Evolutionary conservation across 2,888 invertebrate genomes (phyloP).

Genomic region (Julus scandinavius): DNA sequence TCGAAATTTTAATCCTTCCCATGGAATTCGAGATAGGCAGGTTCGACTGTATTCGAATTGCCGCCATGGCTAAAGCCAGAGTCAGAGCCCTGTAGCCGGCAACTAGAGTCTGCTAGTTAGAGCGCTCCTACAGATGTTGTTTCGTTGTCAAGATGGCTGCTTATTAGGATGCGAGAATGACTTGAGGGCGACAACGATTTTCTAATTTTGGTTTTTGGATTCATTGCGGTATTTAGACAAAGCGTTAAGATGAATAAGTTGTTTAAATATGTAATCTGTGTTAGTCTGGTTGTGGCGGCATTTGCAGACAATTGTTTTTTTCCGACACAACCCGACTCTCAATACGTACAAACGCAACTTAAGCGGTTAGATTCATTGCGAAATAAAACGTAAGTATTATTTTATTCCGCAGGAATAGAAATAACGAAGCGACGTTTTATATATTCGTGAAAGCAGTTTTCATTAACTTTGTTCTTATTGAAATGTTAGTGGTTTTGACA

Average conservation of each 20-base stretch:
- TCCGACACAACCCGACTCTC: neutral
- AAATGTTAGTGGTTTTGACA: too few species aligned
- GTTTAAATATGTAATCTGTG: neutral
- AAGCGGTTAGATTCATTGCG: neutral
- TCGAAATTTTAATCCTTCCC: too few species aligned
- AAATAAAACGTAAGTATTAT: conserved; percentile 10
- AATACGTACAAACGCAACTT: neutral
- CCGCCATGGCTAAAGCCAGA: too few species aligned
- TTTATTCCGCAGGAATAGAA: neutral
- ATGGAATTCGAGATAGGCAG: too few species aligned
- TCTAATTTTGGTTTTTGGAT: neutral
- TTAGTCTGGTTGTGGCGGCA: too few species aligned
- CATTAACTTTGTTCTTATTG: too few species aligned
- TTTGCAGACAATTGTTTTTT: neutral
- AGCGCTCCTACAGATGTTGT: neutral
- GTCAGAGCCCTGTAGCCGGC: too few species aligned
- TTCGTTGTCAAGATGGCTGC: neutral
- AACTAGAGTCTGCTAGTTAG: neutral
- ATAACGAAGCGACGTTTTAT: neutral
- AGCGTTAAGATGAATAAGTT: neutral
- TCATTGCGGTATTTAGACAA: neutral
- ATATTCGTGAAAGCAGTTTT: too few species aligned
- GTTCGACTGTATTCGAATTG: too few species aligned
- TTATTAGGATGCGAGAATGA: conserved; percentile 6
- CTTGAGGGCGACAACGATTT: neutral